Evolutionary conservation across 2,888 invertebrate species (phyloP).

Genomic region (Prenolepis imparis): DNA sequence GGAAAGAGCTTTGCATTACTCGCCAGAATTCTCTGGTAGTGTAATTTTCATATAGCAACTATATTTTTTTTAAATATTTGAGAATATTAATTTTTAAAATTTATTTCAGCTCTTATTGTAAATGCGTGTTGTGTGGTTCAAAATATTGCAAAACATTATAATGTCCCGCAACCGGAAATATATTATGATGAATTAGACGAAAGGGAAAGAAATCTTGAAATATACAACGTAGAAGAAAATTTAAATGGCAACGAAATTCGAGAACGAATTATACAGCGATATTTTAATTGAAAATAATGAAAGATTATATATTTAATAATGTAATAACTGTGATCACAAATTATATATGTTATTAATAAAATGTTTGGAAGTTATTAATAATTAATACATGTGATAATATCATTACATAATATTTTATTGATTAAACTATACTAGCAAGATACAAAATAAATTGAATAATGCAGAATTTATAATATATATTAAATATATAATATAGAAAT

Average conservation of each 20-base stretch:
- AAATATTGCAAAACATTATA: not conserved
- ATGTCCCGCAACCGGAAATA: not conserved
- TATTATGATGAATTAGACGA: too few relatives aligned
- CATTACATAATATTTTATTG: too few relatives aligned
- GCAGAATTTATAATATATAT: too few relatives aligned
- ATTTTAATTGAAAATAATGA: not conserved
- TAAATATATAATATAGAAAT: too few relatives aligned
- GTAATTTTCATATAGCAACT: not conserved
- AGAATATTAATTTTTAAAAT: not conserved
- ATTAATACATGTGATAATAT: too few relatives aligned
- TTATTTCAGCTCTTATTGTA: constrained; percentile 10
- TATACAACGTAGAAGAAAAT: not conserved
- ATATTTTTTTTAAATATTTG: not conserved
- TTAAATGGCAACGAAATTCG: not conserved
- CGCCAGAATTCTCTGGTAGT: not conserved
- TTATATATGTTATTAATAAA: too few relatives aligned
- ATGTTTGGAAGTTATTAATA: too few relatives aligned
- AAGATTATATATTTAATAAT: not conserved
- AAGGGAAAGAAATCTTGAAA: not conserved
- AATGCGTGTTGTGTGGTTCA: not conserved
- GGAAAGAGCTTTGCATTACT: constrained; percentile 1
- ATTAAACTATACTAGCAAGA: too few relatives aligned
- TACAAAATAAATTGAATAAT: too few relatives aligned
- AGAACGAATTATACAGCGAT: not conserved
- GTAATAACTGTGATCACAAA: too few relatives aligned